These are phyloP conservation scores for Charadrius vociferus DNA, from an alignment of 2,113 vertebrate genomes.

Conservation along the genomic window DNA sequence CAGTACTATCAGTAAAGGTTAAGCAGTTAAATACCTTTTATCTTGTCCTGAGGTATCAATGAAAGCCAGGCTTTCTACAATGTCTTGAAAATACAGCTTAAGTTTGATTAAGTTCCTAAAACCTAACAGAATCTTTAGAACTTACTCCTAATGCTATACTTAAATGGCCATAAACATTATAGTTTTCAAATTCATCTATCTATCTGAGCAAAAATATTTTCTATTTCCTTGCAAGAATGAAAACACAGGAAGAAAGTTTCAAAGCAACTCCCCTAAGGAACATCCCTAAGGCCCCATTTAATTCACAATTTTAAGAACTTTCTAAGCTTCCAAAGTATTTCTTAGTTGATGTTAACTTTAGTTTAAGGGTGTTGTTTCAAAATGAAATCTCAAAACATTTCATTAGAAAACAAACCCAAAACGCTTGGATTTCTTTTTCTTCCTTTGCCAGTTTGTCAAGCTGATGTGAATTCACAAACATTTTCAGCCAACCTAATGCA, in stretches of 20 bases:
- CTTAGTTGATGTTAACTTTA: background rate
- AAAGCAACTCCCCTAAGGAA: background rate
- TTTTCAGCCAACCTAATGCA: slow-evolving; percentile 15
- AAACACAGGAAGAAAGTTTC: slow-evolving; percentile 31
- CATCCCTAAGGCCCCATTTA: background rate
- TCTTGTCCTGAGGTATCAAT: background rate
- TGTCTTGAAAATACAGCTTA: background rate
- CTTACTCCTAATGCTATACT: background rate
- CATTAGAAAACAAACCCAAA: slow-evolving; percentile 48
- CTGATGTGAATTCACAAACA: slow-evolving; percentile 6
- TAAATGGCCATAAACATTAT: background rate
- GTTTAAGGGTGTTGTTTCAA: slow-evolving; percentile 36
- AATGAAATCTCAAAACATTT: slow-evolving; percentile 39
- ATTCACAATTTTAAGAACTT: slow-evolving; percentile 3
- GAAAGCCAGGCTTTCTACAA: background rate
- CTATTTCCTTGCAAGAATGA: background rate
- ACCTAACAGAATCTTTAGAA: background rate
- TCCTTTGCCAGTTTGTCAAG: slow-evolving; percentile 1
- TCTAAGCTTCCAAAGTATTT: background rate
- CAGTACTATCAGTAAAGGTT: background rate
- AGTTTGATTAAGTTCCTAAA: background rate
- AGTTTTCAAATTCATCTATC: background rate
- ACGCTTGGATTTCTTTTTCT: background rate
- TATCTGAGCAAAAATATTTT: background rate
- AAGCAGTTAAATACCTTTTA: slow-evolving; percentile 2